Evolutionary conservation across 2,113 vertebrate species (phyloP).

Genomic region (Gnathonemus echidnorhynchus): DNA sequence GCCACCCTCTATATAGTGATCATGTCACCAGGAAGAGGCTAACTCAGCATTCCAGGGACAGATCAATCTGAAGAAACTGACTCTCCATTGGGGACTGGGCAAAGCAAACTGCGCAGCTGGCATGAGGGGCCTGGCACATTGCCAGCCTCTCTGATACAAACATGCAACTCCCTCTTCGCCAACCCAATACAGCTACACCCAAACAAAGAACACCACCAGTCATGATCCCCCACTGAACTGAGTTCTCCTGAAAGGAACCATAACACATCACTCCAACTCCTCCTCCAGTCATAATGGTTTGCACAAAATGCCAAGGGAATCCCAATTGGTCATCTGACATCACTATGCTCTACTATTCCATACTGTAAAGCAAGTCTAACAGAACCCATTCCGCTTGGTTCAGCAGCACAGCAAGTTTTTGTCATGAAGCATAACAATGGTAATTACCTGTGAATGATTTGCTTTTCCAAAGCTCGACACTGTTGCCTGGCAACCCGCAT

Average conservation of each 20-base stretch:
- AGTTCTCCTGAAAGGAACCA: background rate
- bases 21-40: background rate
- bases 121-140: constrained; percentile 26
- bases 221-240: background rate
- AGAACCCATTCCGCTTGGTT: constrained; percentile 22
- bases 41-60: background rate
- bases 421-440: constrained; percentile 47
- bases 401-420: constrained; percentile 37
- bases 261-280: background rate
- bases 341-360: background rate
- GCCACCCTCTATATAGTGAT: background rate
- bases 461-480: constrained; percentile 41
- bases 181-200: background rate
- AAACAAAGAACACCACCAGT: background rate
- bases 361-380: background rate
- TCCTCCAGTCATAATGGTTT: background rate
- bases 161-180: background rate
- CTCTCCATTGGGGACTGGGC: constrained; percentile 31
- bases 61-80: constrained; percentile 9
- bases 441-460: constrained; percentile 55
- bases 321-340: background rate
- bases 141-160: constrained; percentile 7
- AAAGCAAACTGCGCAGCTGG: constrained; percentile 26
- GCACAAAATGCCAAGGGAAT: background rate
- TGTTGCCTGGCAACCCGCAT: constrained; percentile 50